These are phyloP conservation scores for Charadrius vociferus DNA, from an alignment of 2,113 vertebrate genomes.

Conservation along the genomic window DNA sequence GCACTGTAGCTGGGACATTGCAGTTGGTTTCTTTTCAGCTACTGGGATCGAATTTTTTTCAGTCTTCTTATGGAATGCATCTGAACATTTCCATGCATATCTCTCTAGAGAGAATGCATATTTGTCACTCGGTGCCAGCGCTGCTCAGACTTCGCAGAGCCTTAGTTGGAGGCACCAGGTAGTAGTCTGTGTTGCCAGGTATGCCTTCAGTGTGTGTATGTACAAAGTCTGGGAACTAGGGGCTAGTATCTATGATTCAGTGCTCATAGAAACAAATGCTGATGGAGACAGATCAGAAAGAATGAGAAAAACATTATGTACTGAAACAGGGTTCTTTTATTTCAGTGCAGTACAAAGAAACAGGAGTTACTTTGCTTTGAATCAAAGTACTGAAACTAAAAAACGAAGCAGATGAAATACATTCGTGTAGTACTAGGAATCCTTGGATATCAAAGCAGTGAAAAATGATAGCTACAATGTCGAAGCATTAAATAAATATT, in stretches of 20 bases:
- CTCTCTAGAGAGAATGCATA: neutral
- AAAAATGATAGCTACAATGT: neutral
- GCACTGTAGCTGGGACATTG: neutral
- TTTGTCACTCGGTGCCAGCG: neutral
- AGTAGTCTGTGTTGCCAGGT: neutral
- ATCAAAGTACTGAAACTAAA: conserved; percentile 32
- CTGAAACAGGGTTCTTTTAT: conserved; percentile 65
- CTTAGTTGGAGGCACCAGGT: neutral
- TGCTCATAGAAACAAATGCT: neutral
- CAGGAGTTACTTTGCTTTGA: conserved; percentile 13
- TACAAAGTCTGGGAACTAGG: neutral
- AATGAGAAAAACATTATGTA: neutral
- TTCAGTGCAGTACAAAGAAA: conserved; percentile 70
- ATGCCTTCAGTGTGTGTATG: neutral
- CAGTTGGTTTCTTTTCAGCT: neutral
- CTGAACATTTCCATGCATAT: neutral
- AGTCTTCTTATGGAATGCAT: neutral
- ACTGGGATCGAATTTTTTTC: neutral
- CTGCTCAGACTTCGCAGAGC: neutral
- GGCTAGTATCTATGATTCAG: neutral
- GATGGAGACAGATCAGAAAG: neutral
- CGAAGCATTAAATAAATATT: conserved; percentile 51
- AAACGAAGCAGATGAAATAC: conserved; percentile 25
- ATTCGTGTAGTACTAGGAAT: conserved; percentile 23
- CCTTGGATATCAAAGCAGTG: conserved; percentile 51